A percentile compares a stretch with the other conserved stretches of the same genome.
Conservation (phyloP, 2,888 invertebrate species). For the Ectobius pallidus region DNA sequence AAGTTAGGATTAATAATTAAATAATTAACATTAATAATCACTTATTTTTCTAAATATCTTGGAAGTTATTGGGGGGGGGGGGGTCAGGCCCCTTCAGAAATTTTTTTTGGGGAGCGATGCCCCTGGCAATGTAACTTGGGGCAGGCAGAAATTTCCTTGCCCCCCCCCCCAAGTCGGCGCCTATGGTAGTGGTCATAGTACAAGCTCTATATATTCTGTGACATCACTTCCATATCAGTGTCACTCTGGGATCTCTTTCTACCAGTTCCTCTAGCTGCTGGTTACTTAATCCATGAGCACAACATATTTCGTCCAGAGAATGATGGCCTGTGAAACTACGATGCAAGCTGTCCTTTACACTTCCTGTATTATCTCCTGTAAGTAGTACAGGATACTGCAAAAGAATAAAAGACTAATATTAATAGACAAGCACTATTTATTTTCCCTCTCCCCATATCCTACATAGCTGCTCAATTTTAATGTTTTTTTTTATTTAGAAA, state of each 20-base stretch:
- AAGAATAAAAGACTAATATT: slow-evolving; percentile 1
- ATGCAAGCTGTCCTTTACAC: background rate
- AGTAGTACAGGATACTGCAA: slow-evolving; percentile 54
- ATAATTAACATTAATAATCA: no score
- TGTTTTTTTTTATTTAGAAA: background rate
- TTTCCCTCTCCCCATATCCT: background rate
- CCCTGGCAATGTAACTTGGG: no score
- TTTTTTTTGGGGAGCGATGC: no score
- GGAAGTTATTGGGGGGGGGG: no score
- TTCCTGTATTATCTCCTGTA: slow-evolving; percentile 38
- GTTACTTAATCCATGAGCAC: slow-evolving; percentile 75
- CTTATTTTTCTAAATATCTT: no score
- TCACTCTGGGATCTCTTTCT: slow-evolving; percentile 81
- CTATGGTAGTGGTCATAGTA: no score
- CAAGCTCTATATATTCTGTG: no score
- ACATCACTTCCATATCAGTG: slow-evolving; percentile 79
- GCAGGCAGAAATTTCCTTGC: no score
- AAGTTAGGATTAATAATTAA: no score
- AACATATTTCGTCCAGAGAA: slow-evolving; percentile 90
- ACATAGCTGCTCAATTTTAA: background rate
- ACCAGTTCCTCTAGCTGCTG: slow-evolving; percentile 80
- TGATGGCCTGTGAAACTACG: slow-evolving; percentile 73
- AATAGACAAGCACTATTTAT: background rate
- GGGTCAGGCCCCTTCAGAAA: no score
- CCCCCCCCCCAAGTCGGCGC: no score